Conservation (phyloP, 2,888 invertebrate genomes). For the Aspidiotus destructor region DNA sequence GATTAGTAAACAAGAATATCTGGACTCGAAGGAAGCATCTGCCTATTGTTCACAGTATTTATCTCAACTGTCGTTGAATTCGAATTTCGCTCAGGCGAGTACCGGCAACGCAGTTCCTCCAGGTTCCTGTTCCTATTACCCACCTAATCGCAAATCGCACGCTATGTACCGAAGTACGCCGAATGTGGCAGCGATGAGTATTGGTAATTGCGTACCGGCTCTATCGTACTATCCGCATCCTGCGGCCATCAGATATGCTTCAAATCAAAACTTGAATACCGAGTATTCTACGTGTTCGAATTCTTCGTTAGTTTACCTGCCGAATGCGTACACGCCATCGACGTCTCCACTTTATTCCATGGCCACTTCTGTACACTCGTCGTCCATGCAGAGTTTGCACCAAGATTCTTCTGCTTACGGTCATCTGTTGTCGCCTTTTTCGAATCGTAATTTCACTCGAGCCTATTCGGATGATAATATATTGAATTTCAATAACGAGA, state of each 20-base stretch:
- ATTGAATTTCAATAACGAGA: slow-evolving; percentile 48
- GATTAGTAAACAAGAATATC: slow-evolving; percentile 80
- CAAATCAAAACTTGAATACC: slow-evolving; percentile 38
- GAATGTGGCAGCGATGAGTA: slow-evolving; percentile 48
- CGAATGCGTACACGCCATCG: slow-evolving; percentile 58
- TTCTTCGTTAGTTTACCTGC: slow-evolving; percentile 53
- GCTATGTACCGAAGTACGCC: slow-evolving; percentile 75
- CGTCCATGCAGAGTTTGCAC: slow-evolving; percentile 43
- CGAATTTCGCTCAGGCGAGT: not conserved
- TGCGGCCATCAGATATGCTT: slow-evolving; percentile 38
- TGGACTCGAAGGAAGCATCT: slow-evolving; percentile 70
- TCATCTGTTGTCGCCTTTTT: slow-evolving; percentile 39
- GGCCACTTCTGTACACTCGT: slow-evolving; percentile 43
- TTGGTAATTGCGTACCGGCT: slow-evolving; percentile 36
- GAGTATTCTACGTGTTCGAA: slow-evolving; percentile 40
- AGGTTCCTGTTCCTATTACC: slow-evolving; percentile 45
- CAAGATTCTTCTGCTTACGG: slow-evolving; percentile 39
- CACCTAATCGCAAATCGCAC: slow-evolving; percentile 55
- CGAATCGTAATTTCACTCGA: slow-evolving; percentile 53
- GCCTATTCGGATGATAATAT: slow-evolving; percentile 75
- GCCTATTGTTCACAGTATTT: slow-evolving; percentile 33
- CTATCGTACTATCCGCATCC: slow-evolving; percentile 28
- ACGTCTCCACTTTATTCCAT: slow-evolving; percentile 45
- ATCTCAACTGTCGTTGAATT: slow-evolving; percentile 22
- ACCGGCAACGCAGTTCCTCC: slow-evolving; percentile 29